Evolutionary conservation across 2,888 invertebrate species (phyloP).

Genomic region (Tortrix viridana): DNA sequence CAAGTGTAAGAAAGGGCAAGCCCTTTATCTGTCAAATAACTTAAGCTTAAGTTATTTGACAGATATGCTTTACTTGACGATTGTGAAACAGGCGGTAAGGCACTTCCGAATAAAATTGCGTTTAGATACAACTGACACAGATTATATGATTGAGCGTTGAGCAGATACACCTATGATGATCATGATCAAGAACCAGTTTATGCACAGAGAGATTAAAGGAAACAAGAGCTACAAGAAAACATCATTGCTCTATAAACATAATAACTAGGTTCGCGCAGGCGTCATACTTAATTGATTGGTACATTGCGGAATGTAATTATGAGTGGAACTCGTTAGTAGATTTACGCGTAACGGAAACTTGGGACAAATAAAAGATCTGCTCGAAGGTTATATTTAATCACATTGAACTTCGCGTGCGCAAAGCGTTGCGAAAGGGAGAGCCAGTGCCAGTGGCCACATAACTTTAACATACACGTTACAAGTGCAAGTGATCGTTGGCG

Average conservation of each 20-base stretch:
- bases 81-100: no score
- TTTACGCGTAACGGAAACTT: conserved; percentile 43
- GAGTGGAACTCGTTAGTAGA: conserved; percentile 41
- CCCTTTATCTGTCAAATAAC: no score
- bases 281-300: conserved; percentile 26
- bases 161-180: background rate
- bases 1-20: no score
- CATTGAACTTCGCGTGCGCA: conserved; percentile 32
- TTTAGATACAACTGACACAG: no score
- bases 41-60: no score
- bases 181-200: conserved; percentile 6
- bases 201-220: conserved; percentile 11
- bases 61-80: no score
- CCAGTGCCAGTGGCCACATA: conserved; percentile 9
- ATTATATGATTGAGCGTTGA: background rate
- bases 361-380: conserved; percentile 47
- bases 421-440: conserved; percentile 20
- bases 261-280: conserved; percentile 11
- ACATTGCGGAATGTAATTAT: conserved; percentile 37
- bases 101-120: no score
- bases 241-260: conserved; percentile 1
- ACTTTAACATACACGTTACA: no score
- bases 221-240: conserved; percentile 3
- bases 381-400: conserved; percentile 46
- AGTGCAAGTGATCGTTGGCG: conserved; percentile 1